A percentile compares a stretch with the other conserved stretches of the same genome.
Evolutionary conservation across 2,888 invertebrate genomes (phyloP).

Genomic region (Nipponacmea schrenckii): DNA sequence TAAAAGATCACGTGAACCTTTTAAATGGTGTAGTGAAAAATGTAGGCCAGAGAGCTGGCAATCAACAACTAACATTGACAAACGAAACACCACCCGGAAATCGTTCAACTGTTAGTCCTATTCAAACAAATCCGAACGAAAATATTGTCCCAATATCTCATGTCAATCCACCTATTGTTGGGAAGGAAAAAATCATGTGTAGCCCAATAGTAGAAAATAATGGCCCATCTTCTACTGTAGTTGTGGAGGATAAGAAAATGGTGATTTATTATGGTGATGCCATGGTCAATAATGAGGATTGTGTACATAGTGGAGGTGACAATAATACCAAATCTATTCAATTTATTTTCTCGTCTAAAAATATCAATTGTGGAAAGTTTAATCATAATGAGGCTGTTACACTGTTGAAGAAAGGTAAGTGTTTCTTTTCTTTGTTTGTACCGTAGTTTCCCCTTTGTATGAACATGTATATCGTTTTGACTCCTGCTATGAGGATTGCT

Average conservation of each 20-base stretch:
- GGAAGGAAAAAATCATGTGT: not conserved
- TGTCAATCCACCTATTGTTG: not conserved
- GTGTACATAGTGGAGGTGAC: constrained; percentile 32
- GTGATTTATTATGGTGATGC: constrained; percentile 36
- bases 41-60: not conserved
- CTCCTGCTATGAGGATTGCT: too few species aligned
- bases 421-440: too few species aligned
- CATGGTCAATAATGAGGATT: constrained; percentile 29
- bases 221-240: not conserved
- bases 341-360: constrained; percentile 29
- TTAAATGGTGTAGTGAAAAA: constrained; percentile 2
- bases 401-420: constrained; percentile 41
- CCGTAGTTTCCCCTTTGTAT: too few species aligned
- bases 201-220: not conserved
- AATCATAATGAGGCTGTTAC: constrained; percentile 40
- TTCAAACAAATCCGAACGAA: not conserved
- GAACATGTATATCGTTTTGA: too few species aligned
- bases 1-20: not conserved
- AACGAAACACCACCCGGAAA: not conserved
- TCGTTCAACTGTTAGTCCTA: not conserved
- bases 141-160: not conserved
- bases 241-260: constrained; percentile 17
- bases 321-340: constrained; percentile 35
- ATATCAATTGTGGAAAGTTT: constrained; percentile 32
- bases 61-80: not conserved